Conservation (phyloP, 1,140 invertebrate genomes). For the Anagrus nilaparvatae region DNA sequence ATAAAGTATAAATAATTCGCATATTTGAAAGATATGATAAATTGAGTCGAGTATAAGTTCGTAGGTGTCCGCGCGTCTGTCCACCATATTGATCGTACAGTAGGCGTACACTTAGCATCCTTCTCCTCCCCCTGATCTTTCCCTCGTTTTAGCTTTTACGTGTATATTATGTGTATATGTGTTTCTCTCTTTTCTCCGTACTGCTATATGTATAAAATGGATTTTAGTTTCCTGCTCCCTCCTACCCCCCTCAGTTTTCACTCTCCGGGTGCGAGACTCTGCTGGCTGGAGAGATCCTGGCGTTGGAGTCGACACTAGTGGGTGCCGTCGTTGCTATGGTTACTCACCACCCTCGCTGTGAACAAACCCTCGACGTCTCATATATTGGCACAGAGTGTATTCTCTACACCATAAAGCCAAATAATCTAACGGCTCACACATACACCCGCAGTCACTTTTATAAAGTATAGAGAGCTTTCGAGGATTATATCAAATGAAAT, state of each 20-base stretch:
- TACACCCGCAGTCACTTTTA: too few species aligned
- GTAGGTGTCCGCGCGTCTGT: conserved; percentile 37
- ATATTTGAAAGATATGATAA: conserved; percentile 30
- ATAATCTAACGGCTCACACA: conserved; percentile 40
- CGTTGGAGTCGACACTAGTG: conserved; percentile 51
- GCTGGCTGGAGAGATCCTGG: too few species aligned
- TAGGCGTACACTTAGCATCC: conserved; percentile 22
- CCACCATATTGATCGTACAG: conserved; percentile 43
- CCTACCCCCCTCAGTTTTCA: conserved; percentile 1
- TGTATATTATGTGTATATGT: conserved; percentile 4
- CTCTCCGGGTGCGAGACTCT: conserved; percentile 25
- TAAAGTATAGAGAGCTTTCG: too few species aligned
- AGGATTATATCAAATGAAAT: too few species aligned
- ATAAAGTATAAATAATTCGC: too few species aligned
- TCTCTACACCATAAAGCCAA: conserved; percentile 41
- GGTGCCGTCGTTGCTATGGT: conserved; percentile 50
- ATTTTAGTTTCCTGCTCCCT: conserved; percentile 23
- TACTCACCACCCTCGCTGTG: conserved; percentile 46
- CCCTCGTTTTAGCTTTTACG: not conserved
- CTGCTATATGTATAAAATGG: conserved; percentile 25
- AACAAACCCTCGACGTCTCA: conserved; percentile 44
- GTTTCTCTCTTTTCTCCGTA: conserved; percentile 1
- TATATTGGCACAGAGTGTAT: conserved; percentile 44
- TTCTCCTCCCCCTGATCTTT: not conserved
- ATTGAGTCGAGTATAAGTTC: conserved; percentile 32